Base-by-base conservation (phyloP, 92 coral and sea anemone genomes). In the Phenganax subtilis region DNA sequence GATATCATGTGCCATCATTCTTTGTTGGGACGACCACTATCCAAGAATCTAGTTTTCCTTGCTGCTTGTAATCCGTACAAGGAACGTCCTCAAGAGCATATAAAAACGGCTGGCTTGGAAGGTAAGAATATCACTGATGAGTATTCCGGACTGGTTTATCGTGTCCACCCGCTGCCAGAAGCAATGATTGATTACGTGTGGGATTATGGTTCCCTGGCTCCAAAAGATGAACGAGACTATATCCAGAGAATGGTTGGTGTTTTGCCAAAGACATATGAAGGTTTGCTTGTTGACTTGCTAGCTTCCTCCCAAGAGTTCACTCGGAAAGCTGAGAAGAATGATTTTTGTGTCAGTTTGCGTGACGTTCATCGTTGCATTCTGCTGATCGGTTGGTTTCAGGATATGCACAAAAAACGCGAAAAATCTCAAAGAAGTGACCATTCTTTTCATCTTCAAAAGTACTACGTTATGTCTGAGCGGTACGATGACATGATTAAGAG, bases 21-120 rank as follows among this genome's bases (percentile, higher is more conserved):
- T 63, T 56, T 94, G 69, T 83, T 85, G 62, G 98, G 98, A 16
- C 87, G 76, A 63, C 89, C 91, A 1, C 80, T 94, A 11, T 65
- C 86, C 57, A 75, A 93, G 62, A 94, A 94, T 75, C 83, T 94
- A 12, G 90, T 90, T 1, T 85, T 94, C 25, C 85, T 94, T 59
- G 98, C 98, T 77, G 98, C 98, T 54, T 94, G 98, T 68, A 94
- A 94, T 70, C 98, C 98, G 3, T 94, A 94, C 88, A 91, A 96
- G 37, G 85, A 92, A 52, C 98, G 98, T 70, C 87, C 91, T 51
- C 30, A 88, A 58, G 94, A 91, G 7, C 82, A 84, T 6, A 92
- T 94, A 30, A 84, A 89, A 81, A 94, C 98, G 3, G 98, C 98
- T 12, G 98, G 98, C 25, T 75, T 94, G 37, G 81, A 89, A 81